phyloP scores from a whole-genome alignment of 2,797 vertebrate species.

The Synanceia verrucosa region DNA sequence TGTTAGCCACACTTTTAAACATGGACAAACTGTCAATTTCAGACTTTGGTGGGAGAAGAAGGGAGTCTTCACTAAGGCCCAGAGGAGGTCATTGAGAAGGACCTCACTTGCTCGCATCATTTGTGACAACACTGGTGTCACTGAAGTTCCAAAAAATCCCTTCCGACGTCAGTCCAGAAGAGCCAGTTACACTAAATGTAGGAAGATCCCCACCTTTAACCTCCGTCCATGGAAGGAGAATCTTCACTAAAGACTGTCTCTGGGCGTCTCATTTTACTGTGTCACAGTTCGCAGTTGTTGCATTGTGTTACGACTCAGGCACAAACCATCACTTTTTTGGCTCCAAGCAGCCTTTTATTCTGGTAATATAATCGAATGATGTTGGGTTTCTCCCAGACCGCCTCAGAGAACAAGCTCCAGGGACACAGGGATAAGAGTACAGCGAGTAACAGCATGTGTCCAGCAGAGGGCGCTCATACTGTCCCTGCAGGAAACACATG shows the following conservation, averaged over 20 bases:
- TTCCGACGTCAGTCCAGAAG: conserved; percentile 80
- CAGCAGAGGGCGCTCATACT: too few species aligned
- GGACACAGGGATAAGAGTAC: too few species aligned
- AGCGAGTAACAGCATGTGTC: too few species aligned
- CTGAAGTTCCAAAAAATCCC: conserved; percentile 78
- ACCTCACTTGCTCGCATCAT: conserved; percentile 84
- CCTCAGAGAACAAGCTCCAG: too few species aligned
- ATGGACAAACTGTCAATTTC: conserved; percentile 34
- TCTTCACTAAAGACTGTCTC: neutral
- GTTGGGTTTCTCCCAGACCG: too few species aligned
- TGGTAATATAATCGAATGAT: too few species aligned
- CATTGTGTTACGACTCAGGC: too few species aligned
- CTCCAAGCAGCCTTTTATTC: too few species aligned
- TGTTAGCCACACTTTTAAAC: neutral
- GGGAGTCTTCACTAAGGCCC: conserved; percentile 82
- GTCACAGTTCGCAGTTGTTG: too few species aligned
- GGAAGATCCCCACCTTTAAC: conserved; percentile 72
- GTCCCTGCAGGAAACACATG: too few species aligned
- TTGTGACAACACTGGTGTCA: conserved; percentile 89
- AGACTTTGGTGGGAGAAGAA: conserved; percentile 92
- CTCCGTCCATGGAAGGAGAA: conserved; percentile 81
- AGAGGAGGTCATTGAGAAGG: conserved; percentile 70
- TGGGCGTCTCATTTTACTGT: neutral
- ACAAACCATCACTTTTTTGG: too few species aligned
- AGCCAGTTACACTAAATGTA: conserved; percentile 77